Base-by-base conservation (phyloP, 2,113 vertebrate species). In the Narcine bancroftii region DNA sequence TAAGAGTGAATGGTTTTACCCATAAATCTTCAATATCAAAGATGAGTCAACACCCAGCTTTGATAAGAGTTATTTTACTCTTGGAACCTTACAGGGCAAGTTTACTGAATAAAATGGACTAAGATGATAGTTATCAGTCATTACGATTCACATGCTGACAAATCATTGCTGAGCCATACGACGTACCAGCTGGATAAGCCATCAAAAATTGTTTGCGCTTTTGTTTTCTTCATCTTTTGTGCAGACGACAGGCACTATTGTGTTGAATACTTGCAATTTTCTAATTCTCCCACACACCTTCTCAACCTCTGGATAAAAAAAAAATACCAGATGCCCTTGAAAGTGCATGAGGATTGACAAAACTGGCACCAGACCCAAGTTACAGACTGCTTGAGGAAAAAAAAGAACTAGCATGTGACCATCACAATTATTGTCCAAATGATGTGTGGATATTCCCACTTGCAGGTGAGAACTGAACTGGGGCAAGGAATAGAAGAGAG, bases 1-100 rank as follows among this genome's bases (percentile, higher is more conserved):
- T 95, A 96, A n/a, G 95, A 96, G 96, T 96, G 96, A 97, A 97
- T 97, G 96, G 97, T 97, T 96, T 97, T 94, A 95, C 95, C 94
- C 95, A 95, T 96, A 97, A 97, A 97, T 97, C 96, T 97, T 96
- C 95, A 15, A 89, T 7, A 65, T 36, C 63, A 36, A 89, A 24
- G 85, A 39, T 24, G n/a, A 42, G 36, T 39, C 65, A n/a, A 65
- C 42, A 7, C 2, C 29, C 47, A 89, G 42, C 50, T 65, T 33
- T 9, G 47, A 50, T 50, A 66, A 89, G 19, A 4, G 21, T 89
- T 89, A 39, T 36, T 21, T 65, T 65, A 36, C 53, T 39, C n/a
- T 65, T 10, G 7, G 36, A 65, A 66, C n/a, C 19, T 6, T 36
- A 39, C 21, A 26, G 36, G 24, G n/a, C 63, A 60, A 9, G 45